phyloP scores from a whole-genome alignment of 2,113 vertebrate genomes.

The Python bivittatus region DNA sequence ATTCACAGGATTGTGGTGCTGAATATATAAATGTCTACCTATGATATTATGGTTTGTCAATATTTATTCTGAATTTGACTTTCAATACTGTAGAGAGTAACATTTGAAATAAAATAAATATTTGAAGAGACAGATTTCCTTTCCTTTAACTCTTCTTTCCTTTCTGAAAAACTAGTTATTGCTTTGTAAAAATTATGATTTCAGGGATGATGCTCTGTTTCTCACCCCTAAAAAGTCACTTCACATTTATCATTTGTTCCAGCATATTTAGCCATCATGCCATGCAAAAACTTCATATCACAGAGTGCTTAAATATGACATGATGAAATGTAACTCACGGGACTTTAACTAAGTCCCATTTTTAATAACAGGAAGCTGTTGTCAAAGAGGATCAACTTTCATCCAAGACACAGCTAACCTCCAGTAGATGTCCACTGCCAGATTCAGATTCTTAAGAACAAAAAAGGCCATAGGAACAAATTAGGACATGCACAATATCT shows the following conservation, averaged over 20 bases:
- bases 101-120: background rate
- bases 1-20: too few species aligned
- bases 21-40: background rate
- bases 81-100: background rate
- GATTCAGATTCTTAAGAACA: background rate
- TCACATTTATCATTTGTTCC: conserved; percentile 42
- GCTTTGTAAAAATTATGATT: background rate
- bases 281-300: conserved; percentile 28
- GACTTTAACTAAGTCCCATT: conserved; percentile 47
- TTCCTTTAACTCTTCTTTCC: background rate
- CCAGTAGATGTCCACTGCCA: background rate
- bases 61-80: background rate
- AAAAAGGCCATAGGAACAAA: conserved; percentile 17
- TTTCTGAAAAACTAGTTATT: conserved; percentile 1
- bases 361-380: conserved; percentile 53
- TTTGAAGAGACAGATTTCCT: background rate
- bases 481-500: background rate
- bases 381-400: conserved; percentile 47
- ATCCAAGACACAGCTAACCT: conserved; percentile 8
- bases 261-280: conserved; percentile 12
- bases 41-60: background rate
- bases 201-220: background rate
- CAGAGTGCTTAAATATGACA: background rate
- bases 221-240: conserved; percentile 4
- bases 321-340: conserved; percentile 14